These are phyloP conservation scores for Lasioglossum marginatum DNA, from an alignment of 2,888 invertebrate genomes.

Conservation along the genomic window DNA sequence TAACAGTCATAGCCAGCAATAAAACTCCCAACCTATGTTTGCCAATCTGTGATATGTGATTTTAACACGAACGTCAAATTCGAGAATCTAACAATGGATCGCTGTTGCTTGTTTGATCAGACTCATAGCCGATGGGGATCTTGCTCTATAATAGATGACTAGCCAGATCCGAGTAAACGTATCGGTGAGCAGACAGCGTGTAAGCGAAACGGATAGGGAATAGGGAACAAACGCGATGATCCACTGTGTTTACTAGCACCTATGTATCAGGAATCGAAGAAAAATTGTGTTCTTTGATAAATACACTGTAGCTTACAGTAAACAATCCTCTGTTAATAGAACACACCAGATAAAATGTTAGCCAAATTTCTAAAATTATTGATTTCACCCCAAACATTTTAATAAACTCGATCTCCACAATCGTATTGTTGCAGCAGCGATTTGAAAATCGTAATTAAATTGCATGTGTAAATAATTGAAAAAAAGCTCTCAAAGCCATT, in stretches of 20 bases:
- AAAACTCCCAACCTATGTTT: slow-evolving; percentile 55
- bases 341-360: not conserved
- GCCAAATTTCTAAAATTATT: not conserved
- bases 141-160: slow-evolving; percentile 37
- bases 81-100: not conserved
- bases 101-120: slow-evolving; percentile 41
- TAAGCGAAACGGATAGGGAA: slow-evolving; percentile 21
- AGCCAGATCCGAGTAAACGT: slow-evolving; percentile 36
- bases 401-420: not conserved
- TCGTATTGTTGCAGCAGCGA: not conserved
- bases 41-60: slow-evolving; percentile 29
- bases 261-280: not conserved
- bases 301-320: not conserved
- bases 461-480: not conserved
- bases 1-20: slow-evolving; percentile 40
- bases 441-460: not conserved
- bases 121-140: slow-evolving; percentile 30
- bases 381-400: not conserved
- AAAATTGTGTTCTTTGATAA: not conserved
- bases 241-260: not conserved
- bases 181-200: slow-evolving; percentile 38
- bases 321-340: not conserved
- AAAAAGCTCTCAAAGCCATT: not conserved
- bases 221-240: slow-evolving; percentile 19
- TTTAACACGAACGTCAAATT: slow-evolving; percentile 22